phyloP scores from a whole-genome alignment of 1,140 invertebrate genomes.

The Drosophila sechellia region DNA sequence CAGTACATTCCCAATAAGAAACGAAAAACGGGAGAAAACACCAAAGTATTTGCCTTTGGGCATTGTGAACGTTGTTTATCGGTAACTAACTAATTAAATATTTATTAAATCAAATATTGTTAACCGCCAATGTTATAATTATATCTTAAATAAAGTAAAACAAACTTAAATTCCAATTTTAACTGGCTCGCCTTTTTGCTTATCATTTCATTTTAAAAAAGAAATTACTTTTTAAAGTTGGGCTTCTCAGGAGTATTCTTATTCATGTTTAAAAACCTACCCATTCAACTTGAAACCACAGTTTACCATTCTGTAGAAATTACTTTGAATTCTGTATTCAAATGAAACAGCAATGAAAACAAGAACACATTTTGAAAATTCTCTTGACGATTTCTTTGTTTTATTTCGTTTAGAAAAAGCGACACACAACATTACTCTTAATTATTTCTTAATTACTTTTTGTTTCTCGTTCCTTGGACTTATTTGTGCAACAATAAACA shows the following conservation, averaged over 20 bases:
- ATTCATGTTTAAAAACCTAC: too few species aligned
- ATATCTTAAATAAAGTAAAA: conserved; percentile 53
- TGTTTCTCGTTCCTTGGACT: conserved; percentile 30
- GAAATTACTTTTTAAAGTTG: too few species aligned
- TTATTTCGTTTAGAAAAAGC: conserved; percentile 76
- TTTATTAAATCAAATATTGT: conserved; percentile 57
- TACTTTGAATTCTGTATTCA: too few species aligned
- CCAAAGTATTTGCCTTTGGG: conserved; percentile 27
- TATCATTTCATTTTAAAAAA: background rate
- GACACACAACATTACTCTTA: conserved; percentile 55
- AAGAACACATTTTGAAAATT: background rate
- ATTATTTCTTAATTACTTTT: conserved; percentile 19
- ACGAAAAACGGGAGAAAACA: conserved; percentile 22
- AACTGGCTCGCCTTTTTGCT: background rate
- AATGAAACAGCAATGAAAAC: background rate
- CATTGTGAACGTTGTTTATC: conserved; percentile 41
- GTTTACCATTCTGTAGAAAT: too few species aligned
- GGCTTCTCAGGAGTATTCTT: too few species aligned
- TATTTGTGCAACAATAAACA: conserved; percentile 63
- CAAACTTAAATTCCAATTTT: conserved; percentile 41
- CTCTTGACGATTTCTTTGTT: conserved; percentile 39
- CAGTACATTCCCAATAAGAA: background rate
- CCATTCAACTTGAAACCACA: too few species aligned
- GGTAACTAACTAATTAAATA: conserved; percentile 39
- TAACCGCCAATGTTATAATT: conserved; percentile 66